Evolutionary conservation across 2,113 vertebrate genomes (phyloP), one percentile per base, ranked within the genome.

Genomic region (Lates calcarifer): DNA sequence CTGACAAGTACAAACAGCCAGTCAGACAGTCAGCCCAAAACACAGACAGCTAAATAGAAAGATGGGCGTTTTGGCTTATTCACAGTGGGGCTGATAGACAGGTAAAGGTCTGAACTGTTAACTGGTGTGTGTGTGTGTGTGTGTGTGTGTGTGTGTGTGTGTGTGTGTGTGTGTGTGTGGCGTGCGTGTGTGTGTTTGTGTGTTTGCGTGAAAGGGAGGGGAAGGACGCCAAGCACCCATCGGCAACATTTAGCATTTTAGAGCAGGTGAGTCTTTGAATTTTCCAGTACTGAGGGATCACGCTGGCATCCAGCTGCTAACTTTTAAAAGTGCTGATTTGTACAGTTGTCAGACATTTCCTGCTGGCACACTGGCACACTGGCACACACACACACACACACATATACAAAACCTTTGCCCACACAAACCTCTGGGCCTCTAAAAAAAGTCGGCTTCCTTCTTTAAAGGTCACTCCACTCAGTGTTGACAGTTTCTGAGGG

Each of bases 251-350:
- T 84, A 29, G 22, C 31, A 58, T 74, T 82, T 77, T 64, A 65
- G 82, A 71, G 58, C 81, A 79, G 81, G 83, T 90, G 63, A 83
- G 58, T 78, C 33, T 83, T 74, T 78, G 65, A 88, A 72, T 89
- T 88, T 94, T 88, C 86, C 90, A 81, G 71, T 4, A 24, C 57
- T 33, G 45, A 68, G 60, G 45, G 71, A 60, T 85, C 71, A 69
- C 5, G 22, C 68, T 81, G 79, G 72, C 77, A 74, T 72, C 28
- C 84, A 87, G 80, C 89, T 90, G 84, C 61, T 90, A 88, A 82
- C 83, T 90, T 92, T 92, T 90, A 87, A 89, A 90, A 86, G 81
- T 14, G 69, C 70, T 84, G 86, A 89, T 88, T 86, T 88, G 85
- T 84, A 67, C 75, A 87, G 81, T 82, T 86, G 90, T 91, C 69